A percentile compares a stretch with the other conserved stretches of the same genome.
These are phyloP conservation scores for Corydoras maculifer DNA, from an alignment of 2,113 vertebrate genomes.

Conservation along the genomic window DNA sequence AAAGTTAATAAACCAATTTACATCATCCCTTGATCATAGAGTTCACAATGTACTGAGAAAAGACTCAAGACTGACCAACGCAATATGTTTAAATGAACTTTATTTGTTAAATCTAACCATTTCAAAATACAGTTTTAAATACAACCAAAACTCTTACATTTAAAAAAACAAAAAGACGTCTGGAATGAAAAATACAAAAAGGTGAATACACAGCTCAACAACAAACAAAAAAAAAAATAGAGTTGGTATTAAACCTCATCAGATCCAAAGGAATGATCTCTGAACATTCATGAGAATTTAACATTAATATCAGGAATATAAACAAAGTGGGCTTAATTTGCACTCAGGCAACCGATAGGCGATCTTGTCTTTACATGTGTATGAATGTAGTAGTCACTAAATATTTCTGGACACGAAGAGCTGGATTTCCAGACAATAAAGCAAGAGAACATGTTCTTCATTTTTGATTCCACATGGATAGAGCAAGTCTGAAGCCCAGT, in stretches of 20 bases:
- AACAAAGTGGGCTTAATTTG: slow-evolving; percentile 21
- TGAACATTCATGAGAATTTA: background rate
- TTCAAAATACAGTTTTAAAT: slow-evolving; percentile 45
- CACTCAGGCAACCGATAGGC: slow-evolving; percentile 9
- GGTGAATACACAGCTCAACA: slow-evolving; percentile 38
- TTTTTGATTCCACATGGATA: too few species aligned
- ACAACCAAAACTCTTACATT: slow-evolving; percentile 17
- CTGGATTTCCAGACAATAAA: background rate
- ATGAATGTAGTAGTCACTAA: background rate
- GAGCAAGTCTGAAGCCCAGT: too few species aligned
- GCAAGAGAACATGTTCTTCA: too few species aligned
- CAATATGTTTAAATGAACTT: background rate
- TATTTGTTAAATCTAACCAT: slow-evolving; percentile 2
- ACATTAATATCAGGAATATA: background rate
- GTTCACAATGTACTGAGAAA: background rate
- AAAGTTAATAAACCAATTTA: too few species aligned
- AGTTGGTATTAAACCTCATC: background rate
- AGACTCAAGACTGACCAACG: background rate
- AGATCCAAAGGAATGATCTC: slow-evolving; percentile 28
- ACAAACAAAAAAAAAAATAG: background rate
- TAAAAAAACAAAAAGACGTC: slow-evolving; percentile 46
- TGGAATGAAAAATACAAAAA: slow-evolving; percentile 23
- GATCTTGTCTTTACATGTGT: too few species aligned
- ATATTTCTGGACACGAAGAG: background rate
- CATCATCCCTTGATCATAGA: too few species aligned